Evolutionary conservation across 2,113 vertebrate species (phyloP).

Genomic region (Grus americana): DNA sequence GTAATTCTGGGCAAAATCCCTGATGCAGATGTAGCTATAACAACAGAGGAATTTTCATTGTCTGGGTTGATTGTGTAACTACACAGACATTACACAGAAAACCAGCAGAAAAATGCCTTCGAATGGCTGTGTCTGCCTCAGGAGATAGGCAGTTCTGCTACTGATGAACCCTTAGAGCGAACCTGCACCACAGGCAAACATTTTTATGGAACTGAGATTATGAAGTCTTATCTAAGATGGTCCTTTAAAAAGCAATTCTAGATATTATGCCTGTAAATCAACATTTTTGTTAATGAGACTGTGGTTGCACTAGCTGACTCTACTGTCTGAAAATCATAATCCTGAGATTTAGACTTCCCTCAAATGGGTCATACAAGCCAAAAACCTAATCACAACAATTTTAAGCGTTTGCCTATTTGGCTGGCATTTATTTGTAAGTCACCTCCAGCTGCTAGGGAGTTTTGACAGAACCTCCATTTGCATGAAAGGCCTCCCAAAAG

Average conservation of each 20-base stretch:
- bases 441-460: not conserved
- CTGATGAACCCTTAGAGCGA: not conserved
- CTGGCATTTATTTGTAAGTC: not conserved
- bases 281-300: not conserved
- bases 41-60: not conserved
- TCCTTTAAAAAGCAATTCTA: not conserved
- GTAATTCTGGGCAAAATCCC: not conserved
- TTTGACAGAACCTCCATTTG: not conserved
- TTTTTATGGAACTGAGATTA: not conserved
- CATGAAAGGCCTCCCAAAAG: not conserved
- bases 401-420: not conserved
- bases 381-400: not conserved
- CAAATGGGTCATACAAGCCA: constrained; percentile 15
- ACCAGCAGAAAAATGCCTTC: not conserved
- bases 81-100: not conserved
- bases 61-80: not conserved
- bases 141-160: not conserved
- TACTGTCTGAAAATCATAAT: constrained; percentile 10
- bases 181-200: not conserved
- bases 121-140: not conserved
- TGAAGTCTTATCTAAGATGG: not conserved
- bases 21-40: not conserved
- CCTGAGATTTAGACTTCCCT: constrained; percentile 22
- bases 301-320: not conserved
- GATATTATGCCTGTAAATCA: constrained; percentile 32